A percentile compares a stretch with the other conserved stretches of the same genome.
These are phyloP conservation scores for Strix aluco DNA, from an alignment of 2,113 vertebrate species.

Conservation along the genomic window DNA sequence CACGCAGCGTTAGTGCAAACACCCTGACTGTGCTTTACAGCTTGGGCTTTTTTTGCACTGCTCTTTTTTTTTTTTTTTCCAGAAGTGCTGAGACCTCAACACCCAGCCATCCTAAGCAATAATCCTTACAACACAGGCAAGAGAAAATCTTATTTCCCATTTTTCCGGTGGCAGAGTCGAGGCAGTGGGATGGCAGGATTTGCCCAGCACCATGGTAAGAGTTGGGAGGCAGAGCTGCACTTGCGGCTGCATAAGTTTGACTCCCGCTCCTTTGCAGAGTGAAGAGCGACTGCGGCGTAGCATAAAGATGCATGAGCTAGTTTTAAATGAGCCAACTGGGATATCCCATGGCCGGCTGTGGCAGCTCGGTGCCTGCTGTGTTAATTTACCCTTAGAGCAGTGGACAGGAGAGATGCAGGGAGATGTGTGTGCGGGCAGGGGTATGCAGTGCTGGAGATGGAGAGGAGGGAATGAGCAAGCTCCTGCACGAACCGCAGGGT, in stretches of 20 bases:
- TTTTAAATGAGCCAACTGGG: not conserved
- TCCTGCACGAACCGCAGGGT: not conserved
- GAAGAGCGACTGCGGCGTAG: not conserved
- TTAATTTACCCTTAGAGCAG: not conserved
- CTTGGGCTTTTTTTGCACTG: not conserved
- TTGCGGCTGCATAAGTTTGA: not conserved
- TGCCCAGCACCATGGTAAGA: constrained; percentile 51
- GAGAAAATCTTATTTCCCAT: not conserved
- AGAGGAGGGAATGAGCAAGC: not conserved
- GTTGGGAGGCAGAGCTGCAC: constrained; percentile 25
- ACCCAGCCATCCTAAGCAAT: not conserved
- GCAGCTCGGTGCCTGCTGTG: not conserved
- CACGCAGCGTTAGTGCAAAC: not conserved
- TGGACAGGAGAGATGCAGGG: not conserved
- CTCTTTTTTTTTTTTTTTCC: not conserved
- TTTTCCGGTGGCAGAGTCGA: constrained; percentile 12
- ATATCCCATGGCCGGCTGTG: not conserved
- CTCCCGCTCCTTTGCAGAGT: not conserved
- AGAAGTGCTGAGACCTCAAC: constrained; percentile 25
- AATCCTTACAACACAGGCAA: not conserved
- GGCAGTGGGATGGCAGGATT: constrained; percentile 47
- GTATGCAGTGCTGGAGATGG: not conserved
- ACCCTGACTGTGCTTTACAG: not conserved
- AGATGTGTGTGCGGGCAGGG: not conserved
- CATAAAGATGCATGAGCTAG: not conserved